Conservation (phyloP, 2,113 vertebrate species). For the Myiozetetes cayanensis region DNA sequence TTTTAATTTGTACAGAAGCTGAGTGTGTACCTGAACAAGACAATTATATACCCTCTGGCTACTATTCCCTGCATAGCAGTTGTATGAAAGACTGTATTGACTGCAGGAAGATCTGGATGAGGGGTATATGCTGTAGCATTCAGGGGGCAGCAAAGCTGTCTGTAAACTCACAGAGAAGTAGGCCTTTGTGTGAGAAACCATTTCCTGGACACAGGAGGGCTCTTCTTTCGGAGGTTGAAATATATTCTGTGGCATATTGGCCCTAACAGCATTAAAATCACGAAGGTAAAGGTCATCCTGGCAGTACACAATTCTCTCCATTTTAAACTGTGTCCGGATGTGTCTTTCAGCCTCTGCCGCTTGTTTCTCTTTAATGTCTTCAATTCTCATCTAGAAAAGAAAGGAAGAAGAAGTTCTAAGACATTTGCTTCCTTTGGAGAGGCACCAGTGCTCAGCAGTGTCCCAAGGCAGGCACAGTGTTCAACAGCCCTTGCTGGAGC, state of each 20-base stretch:
- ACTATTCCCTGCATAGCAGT: not conserved
- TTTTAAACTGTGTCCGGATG: constrained; percentile 82
- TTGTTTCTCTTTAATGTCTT: constrained; percentile 72
- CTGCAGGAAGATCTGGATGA: accelerated
- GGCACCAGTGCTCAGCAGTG: not conserved
- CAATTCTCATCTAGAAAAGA: constrained; percentile 73
- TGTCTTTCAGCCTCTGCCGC: constrained; percentile 61
- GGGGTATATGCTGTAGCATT: not conserved
- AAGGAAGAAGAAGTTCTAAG: not conserved
- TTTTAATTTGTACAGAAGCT: not conserved
- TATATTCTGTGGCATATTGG: not conserved
- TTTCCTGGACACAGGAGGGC: not conserved
- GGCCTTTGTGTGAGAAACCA: constrained; percentile 31
- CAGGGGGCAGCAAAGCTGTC: not conserved
- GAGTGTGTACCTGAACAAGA: accelerated
- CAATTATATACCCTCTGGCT: not conserved
- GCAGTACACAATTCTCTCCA: constrained; percentile 85
- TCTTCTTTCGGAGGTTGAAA: accelerated
- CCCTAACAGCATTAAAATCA: constrained; percentile 1
- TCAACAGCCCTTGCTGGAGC: not conserved
- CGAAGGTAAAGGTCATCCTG: constrained; percentile 78
- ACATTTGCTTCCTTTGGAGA: not conserved
- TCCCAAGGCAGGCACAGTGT: not conserved
- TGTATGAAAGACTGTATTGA: not conserved
- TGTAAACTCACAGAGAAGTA: constrained; percentile 59